Base-by-base conservation (phyloP, 2,113 vertebrate species). In the Limanda limanda region DNA sequence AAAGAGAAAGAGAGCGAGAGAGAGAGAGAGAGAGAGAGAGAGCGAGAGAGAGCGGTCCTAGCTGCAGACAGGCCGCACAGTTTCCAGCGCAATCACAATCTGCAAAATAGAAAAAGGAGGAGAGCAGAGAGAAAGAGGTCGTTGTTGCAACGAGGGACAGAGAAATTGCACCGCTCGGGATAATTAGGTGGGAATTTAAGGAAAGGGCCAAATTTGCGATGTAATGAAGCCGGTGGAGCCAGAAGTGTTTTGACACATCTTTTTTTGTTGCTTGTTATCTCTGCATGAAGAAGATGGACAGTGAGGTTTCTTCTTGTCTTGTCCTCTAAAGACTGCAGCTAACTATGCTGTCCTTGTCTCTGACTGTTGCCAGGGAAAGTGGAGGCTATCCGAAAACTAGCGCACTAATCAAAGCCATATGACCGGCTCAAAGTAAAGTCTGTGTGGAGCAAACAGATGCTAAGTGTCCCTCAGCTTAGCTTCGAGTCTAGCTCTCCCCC, bases 361-460 rank as follows among this genome's bases (percentile, higher is more conserved):
- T 79, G 84, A 79, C 61, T 70, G 76, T 81, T 92, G 89, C 88
- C 88, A 88, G 79, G 83, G 73, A 82, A 81, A 79, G 72, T 68
- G 79, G 62, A 86, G 89, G 89, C 86, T 78, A 86, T 88, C 90
- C 52, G 71, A 86, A 91, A 85, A 88, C 85, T 58, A 88, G 85
- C 82, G 64, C 76, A 45, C 84, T 93, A 92, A 93, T 92, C 86
- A 86, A 87, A 91, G 84, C 91, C 91, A 92, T 91, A 91, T 92
- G 91, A 93, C 85, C 80, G 68, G 83, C 86, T 91, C 81, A 86
- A 82, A 89, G 89, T 87, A 79, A 89, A 89, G 89, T 91, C 87
- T 87, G 86, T 83, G 83, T 83, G 61, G 76, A 86, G 79, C 18
- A 83, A 87, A 87, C 89, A 91, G 91, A 92, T 91, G 90, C 89